Conservation (phyloP, 1,140 invertebrate genomes). For the Chlorops oryzae region DNA sequence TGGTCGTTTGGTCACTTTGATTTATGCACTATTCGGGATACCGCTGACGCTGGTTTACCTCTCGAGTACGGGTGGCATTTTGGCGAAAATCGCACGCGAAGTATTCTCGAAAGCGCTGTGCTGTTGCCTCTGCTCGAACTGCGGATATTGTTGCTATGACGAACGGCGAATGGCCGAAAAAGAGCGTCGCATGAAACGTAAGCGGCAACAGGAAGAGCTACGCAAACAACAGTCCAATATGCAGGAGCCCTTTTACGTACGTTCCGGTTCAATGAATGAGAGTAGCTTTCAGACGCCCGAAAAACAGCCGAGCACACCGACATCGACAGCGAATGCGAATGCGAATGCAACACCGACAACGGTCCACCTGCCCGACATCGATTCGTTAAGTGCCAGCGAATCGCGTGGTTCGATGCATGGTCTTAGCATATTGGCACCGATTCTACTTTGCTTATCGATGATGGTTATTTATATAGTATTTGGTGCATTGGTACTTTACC, state of each 20-base stretch:
- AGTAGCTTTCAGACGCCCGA: conserved; percentile 51
- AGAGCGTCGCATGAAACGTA: conserved; percentile 67
- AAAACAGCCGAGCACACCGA: conserved; percentile 49
- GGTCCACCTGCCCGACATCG: conserved; percentile 49
- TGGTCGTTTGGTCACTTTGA: conserved; percentile 79
- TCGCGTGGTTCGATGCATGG: conserved; percentile 67
- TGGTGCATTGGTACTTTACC: conserved; percentile 81
- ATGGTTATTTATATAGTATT: conserved; percentile 80
- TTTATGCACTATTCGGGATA: conserved; percentile 84
- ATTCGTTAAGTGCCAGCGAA: conserved; percentile 66
- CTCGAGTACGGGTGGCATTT: conserved; percentile 72
- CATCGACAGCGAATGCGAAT: too few species aligned
- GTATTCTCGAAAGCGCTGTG: conserved; percentile 75
- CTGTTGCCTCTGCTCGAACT: conserved; percentile 77
- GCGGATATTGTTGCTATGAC: conserved; percentile 79
- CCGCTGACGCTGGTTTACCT: conserved; percentile 85
- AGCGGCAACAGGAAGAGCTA: conserved; percentile 68
- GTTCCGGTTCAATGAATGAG: conserved; percentile 51
- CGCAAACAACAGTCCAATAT: conserved; percentile 61
- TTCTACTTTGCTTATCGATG: conserved; percentile 67
- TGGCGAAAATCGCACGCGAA: conserved; percentile 78
- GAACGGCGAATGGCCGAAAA: conserved; percentile 73
- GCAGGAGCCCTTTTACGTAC: conserved; percentile 74
- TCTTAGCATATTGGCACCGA: conserved; percentile 68
- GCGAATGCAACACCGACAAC: too few species aligned